phyloP scores from a whole-genome alignment of 2,113 vertebrate species.

The Hippocampus comes region DNA sequence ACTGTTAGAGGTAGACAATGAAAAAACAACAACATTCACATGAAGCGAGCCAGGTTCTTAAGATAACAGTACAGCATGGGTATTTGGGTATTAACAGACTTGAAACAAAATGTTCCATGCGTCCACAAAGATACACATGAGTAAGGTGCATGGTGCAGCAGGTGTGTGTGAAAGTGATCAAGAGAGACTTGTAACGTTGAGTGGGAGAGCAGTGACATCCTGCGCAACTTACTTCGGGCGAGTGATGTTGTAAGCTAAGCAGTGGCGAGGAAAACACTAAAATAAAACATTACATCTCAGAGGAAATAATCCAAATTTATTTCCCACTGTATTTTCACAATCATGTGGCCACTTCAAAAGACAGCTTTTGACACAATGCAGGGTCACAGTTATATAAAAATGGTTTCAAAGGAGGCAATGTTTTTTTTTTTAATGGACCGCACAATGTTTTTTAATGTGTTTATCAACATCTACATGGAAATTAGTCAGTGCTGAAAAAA shows the following conservation, averaged over 20 bases:
- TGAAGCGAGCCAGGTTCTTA: too few relatives aligned
- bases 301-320: slow-evolving; percentile 40
- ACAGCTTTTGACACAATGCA: neutral
- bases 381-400: neutral
- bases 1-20: neutral
- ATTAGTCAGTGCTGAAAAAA: slow-evolving; percentile 12
- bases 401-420: neutral
- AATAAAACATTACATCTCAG: slow-evolving; percentile 47
- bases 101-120: too few relatives aligned
- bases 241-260: slow-evolving; percentile 50
- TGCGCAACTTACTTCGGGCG: slow-evolving; percentile 52
- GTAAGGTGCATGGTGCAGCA: slow-evolving; percentile 17
- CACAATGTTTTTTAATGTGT: neutral
- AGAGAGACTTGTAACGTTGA: slow-evolving; percentile 29
- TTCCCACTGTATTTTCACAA: slow-evolving; percentile 39
- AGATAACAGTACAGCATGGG: too few relatives aligned
- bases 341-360: neutral
- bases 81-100: too few relatives aligned
- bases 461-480: neutral
- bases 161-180: slow-evolving; percentile 1
- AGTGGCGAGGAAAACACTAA: slow-evolving; percentile 50
- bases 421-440: neutral
- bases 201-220: slow-evolving; percentile 55
- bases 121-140: slow-evolving; percentile 20
- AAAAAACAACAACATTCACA: neutral